phyloP scores from a whole-genome alignment of 1,140 invertebrate genomes.

The Micrasema minimum region DNA sequence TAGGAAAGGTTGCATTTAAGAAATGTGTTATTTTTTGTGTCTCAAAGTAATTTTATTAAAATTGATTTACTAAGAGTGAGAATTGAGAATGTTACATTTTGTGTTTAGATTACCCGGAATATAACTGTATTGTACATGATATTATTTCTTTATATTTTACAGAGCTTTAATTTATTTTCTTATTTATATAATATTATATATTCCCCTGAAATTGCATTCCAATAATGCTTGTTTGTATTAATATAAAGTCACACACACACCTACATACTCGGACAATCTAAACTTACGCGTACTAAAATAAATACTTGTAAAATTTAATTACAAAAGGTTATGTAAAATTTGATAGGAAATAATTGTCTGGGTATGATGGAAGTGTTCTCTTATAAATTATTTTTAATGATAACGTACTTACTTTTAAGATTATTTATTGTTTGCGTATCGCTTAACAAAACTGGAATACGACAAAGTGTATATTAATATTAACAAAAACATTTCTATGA shows the following conservation, averaged over 20 bases:
- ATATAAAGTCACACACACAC: neutral
- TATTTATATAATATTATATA: constrained; percentile 20
- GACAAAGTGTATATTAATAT: no score
- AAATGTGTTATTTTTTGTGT: no score
- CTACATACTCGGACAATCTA: constrained; percentile 14
- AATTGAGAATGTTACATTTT: no score
- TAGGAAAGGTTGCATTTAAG: no score
- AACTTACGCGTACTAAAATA: neutral
- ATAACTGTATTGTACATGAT: no score
- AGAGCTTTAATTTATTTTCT: neutral
- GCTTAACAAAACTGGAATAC: no score
- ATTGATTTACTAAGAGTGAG: no score
- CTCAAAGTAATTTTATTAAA: no score
- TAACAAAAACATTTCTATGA: no score
- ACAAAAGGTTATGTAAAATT: neutral
- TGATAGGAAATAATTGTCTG: constrained; percentile 14
- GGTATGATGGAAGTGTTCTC: constrained; percentile 14
- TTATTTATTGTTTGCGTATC: constrained; percentile 31
- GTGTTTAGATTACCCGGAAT: no score
- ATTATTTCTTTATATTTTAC: neutral
- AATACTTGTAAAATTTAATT: neutral
- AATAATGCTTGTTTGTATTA: constrained; percentile 32
- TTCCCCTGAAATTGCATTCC: constrained; percentile 30
- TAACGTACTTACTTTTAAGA: constrained; percentile 30
- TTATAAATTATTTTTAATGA: constrained; percentile 20